Conservation (phyloP, 2,797 vertebrate genomes). For the Bucorvus abyssinicus region DNA sequence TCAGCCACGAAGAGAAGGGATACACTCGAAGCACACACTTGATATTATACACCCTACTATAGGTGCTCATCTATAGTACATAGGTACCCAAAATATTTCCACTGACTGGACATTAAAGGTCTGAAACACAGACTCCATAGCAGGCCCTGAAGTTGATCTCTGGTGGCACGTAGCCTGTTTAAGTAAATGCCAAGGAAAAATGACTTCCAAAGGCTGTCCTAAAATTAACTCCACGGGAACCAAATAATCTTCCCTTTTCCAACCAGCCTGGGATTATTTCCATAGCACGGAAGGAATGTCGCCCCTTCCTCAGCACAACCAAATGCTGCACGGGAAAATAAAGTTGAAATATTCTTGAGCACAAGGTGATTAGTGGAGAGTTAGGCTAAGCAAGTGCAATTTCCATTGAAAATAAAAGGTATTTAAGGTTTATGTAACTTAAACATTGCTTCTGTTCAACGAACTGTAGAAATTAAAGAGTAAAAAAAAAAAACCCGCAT, state of each 20-base stretch:
- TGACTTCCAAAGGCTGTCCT: not conserved
- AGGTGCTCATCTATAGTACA: not conserved
- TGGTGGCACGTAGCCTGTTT: not conserved
- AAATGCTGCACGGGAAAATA: not conserved
- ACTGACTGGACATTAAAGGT: not conserved
- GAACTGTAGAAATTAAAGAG: conserved; percentile 27
- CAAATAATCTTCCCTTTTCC: not conserved
- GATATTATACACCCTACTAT: not conserved
- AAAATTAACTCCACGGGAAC: not conserved
- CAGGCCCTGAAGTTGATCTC: not conserved
- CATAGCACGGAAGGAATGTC: rapidly evolving
- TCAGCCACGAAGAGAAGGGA: not conserved
- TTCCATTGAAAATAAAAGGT: not conserved
- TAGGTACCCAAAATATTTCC: not conserved
- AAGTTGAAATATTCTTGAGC: not conserved
- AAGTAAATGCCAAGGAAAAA: not conserved
- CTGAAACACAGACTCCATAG: not conserved
- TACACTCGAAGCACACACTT: not conserved
- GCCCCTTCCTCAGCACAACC: not conserved
- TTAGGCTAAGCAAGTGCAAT: not conserved
- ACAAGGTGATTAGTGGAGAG: not conserved
- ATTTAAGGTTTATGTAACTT: conserved; percentile 22
- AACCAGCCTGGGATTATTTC: not conserved
- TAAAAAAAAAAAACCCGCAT: not conserved
- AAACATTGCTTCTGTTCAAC: not conserved